Percentiles rank a stretch among this genome's conserved stretches.
phyloP scores from a whole-genome alignment of 2,888 invertebrate species.

The Eupithecia abbreviata region DNA sequence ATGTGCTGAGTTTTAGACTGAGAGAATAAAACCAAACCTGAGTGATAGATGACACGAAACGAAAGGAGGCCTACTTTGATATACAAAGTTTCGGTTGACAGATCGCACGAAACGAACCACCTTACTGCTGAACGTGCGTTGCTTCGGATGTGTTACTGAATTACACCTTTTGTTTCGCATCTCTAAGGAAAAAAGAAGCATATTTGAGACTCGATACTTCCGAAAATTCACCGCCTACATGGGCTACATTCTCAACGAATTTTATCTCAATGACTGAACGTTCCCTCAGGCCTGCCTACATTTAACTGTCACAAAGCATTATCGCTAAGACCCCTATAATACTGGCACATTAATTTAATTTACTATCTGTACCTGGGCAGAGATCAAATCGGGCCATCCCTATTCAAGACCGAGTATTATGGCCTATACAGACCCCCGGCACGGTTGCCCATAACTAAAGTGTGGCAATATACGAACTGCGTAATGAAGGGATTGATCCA shows the following conservation, averaged over 20 bases:
- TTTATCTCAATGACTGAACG: constrained; percentile 30
- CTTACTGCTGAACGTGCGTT: too few relatives aligned
- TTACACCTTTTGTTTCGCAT: too few relatives aligned
- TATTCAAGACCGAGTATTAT: constrained; percentile 41
- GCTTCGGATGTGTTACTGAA: too few relatives aligned
- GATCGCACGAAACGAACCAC: too few relatives aligned
- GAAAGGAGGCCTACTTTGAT: too few relatives aligned
- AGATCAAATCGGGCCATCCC: constrained; percentile 41
- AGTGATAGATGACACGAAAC: too few relatives aligned
- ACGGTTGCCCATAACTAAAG: constrained; percentile 44
- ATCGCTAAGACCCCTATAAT: constrained; percentile 44
- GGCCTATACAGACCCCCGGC: constrained; percentile 26
- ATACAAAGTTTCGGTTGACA: too few relatives aligned
- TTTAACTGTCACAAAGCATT: constrained; percentile 38
- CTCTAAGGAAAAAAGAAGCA: not conserved
- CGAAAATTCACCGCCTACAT: not conserved
- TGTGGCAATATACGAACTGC: constrained; percentile 58
- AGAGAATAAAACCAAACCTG: too few relatives aligned
- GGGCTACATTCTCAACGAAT: not conserved
- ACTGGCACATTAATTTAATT: constrained; percentile 44
- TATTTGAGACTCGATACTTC: not conserved
- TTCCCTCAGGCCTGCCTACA: constrained; percentile 29
- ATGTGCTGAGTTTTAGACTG: too few relatives aligned
- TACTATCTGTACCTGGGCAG: constrained; percentile 40
- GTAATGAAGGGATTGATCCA: constrained; percentile 58